These are phyloP conservation scores for Antigone vipio DNA, from an alignment of 2,113 vertebrate genomes.

Conservation along the genomic window DNA sequence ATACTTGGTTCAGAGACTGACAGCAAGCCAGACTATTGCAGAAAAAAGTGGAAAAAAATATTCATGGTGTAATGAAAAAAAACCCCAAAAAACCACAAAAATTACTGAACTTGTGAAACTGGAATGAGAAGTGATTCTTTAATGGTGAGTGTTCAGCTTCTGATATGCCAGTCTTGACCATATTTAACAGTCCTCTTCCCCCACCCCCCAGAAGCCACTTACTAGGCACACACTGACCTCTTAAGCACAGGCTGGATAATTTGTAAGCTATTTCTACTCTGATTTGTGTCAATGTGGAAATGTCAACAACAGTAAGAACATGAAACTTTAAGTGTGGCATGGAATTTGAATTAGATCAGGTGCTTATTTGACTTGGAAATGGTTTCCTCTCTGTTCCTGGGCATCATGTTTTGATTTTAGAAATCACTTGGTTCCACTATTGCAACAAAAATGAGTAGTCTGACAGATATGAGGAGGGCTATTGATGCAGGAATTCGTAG, in stretches of 20 bases:
- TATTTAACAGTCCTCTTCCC: background rate
- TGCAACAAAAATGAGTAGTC: background rate
- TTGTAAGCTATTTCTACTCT: background rate
- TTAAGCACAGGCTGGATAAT: background rate
- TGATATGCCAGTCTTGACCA: background rate
- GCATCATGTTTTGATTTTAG: background rate
- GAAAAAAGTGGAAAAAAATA: background rate
- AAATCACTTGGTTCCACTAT: background rate
- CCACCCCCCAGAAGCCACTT: background rate
- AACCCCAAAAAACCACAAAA: background rate
- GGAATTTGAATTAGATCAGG: constrained; percentile 32
- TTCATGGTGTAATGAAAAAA: background rate
- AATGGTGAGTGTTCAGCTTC: background rate
- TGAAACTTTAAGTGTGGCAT: background rate
- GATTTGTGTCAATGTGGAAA: background rate
- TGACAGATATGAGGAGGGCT: background rate
- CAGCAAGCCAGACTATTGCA: background rate
- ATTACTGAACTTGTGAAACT: background rate
- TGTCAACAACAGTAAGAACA: background rate
- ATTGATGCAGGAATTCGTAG: background rate
- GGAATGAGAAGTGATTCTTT: background rate
- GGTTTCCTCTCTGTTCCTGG: background rate
- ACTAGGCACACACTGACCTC: background rate
- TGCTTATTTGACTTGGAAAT: constrained; percentile 32
- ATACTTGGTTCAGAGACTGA: background rate